Evolutionary conservation across 92 coral and sea anemone species (phyloP).

Genomic region (Zoanthus sansibaricus): DNA sequence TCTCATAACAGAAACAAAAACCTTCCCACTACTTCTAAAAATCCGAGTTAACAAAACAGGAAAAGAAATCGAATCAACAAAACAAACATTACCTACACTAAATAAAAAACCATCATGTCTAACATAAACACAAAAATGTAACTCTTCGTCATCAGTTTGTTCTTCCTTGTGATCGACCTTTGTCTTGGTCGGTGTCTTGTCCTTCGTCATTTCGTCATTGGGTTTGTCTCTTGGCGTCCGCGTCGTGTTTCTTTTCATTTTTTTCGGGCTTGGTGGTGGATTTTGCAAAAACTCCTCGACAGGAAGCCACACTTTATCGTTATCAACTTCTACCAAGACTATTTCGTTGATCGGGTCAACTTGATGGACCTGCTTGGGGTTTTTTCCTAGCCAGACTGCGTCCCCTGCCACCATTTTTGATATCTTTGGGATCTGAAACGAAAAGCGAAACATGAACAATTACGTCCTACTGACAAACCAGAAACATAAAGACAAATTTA

Average conservation of each 20-base stretch:
- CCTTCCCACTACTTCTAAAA: slow-evolving; percentile 13
- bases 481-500: not conserved
- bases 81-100: slow-evolving; percentile 16
- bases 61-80: slow-evolving; percentile 18
- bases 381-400: not conserved
- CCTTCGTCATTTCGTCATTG: not conserved
- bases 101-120: slow-evolving; percentile 4
- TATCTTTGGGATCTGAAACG: not conserved
- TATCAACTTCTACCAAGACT: not conserved
- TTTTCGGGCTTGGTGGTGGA: not conserved
- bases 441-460: not conserved
- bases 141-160: not conserved
- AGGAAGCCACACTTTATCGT: not conserved
- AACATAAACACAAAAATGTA: slow-evolving; percentile 10
- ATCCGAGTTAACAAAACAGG: slow-evolving; percentile 27
- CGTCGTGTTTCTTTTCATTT: not conserved
- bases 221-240: not conserved
- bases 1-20: slow-evolving; percentile 18
- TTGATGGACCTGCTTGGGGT: not conserved
- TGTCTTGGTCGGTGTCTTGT: not conserved
- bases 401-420: not conserved
- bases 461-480: not conserved
- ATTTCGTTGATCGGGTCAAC: not conserved
- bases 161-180: not conserved
- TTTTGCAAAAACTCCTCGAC: not conserved